These are phyloP conservation scores for Gallinago media DNA, from an alignment of 2,113 vertebrate species.

Conservation along the genomic window DNA sequence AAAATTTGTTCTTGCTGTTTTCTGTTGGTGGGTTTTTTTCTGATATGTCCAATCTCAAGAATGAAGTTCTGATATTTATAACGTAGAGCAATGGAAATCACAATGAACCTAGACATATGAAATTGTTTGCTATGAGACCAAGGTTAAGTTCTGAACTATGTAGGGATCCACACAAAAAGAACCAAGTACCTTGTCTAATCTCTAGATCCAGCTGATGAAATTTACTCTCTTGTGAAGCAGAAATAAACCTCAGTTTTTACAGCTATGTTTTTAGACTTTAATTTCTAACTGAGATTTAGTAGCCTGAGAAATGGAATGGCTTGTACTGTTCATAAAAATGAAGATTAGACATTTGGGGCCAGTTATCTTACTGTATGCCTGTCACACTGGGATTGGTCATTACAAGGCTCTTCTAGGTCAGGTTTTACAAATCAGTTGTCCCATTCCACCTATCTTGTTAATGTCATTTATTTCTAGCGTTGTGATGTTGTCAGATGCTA, in stretches of 20 bases:
- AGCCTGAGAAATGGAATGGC: constrained; percentile 38
- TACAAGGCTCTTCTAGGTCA: constrained; percentile 27
- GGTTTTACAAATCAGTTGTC: constrained; percentile 39
- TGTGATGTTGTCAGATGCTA: neutral
- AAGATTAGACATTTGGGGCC: constrained; percentile 17
- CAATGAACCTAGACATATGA: neutral
- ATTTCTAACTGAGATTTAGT: constrained; percentile 52
- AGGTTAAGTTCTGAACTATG: neutral
- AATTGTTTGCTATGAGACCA: neutral
- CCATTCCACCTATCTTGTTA: constrained; percentile 36
- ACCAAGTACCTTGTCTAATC: neutral
- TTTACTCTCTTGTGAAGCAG: neutral
- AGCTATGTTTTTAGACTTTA: neutral
- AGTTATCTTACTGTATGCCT: neutral
- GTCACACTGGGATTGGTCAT: neutral
- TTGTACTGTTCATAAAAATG: constrained; percentile 50
- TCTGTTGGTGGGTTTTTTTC: neutral
- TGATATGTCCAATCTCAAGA: neutral
- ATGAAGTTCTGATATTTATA: neutral
- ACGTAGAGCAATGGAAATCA: neutral
- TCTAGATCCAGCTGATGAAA: neutral
- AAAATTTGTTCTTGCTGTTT: neutral
- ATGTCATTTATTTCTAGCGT: constrained; percentile 26
- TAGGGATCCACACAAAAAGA: neutral
- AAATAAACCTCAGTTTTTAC: constrained; percentile 8